Percentiles rank a stretch among this genome's conserved stretches.
phyloP scores from a whole-genome alignment of 2,888 invertebrate genomes.

The Cyrtodaria siliqua region DNA sequence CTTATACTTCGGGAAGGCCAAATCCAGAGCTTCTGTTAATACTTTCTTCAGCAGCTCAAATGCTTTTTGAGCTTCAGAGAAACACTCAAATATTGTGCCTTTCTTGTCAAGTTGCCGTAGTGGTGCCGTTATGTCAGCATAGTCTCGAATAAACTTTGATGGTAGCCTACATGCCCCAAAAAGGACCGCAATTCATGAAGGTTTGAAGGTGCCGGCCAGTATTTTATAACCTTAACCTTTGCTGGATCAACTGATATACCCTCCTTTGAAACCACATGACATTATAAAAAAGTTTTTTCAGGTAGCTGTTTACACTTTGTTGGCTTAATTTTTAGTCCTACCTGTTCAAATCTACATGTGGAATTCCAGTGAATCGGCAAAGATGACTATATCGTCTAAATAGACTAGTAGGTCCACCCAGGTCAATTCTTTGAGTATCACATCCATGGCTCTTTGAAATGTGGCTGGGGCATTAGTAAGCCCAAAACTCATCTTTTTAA shows the following conservation, averaged over 20 bases:
- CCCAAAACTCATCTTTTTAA: constrained; percentile 17
- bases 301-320: constrained; percentile 24
- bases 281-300: constrained; percentile 5
- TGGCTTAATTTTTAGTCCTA: constrained; percentile 28
- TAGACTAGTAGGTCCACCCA: constrained; percentile 10
- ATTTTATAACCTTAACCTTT: constrained; percentile 13
- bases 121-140: constrained; percentile 1
- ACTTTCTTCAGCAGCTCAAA: constrained; percentile 6
- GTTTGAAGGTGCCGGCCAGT: constrained; percentile 16
- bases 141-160: constrained; percentile 3
- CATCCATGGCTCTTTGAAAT: constrained; percentile 28
- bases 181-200: constrained; percentile 12
- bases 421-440: constrained; percentile 11
- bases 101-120: neutral
- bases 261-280: constrained; percentile 14
- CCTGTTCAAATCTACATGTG: constrained; percentile 3
- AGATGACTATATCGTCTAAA: constrained; percentile 32
- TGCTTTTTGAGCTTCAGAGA: neutral
- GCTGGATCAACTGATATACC: constrained; percentile 10
- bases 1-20: constrained; percentile 14
- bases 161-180: constrained; percentile 19
- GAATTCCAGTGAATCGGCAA: constrained; percentile 13
- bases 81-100: neutral
- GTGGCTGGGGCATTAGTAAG: constrained; percentile 16
- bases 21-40: neutral